Percentiles rank a stretch among this genome's conserved stretches.
Conservation (phyloP, 1,140 invertebrate species). For the Bombus cullumanus region DNA sequence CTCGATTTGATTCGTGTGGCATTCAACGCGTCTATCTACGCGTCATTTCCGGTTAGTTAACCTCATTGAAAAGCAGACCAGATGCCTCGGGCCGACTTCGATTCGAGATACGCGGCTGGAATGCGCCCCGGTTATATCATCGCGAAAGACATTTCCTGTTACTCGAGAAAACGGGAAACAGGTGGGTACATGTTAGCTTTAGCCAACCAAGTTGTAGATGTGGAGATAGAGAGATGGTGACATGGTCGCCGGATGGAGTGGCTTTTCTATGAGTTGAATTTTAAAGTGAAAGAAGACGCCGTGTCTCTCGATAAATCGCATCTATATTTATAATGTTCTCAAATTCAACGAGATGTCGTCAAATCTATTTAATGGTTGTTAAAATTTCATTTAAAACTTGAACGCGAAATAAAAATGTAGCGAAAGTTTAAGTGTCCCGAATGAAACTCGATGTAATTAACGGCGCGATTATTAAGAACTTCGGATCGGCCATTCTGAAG, state of each 20-base stretch:
- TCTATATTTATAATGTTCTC: background rate
- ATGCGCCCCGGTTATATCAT: conserved; percentile 49
- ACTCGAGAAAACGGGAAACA: conserved; percentile 14
- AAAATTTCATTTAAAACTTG: background rate
- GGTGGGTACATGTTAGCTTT: background rate
- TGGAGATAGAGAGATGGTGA: no score
- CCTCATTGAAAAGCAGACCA: conserved; percentile 58
- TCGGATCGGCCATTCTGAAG: background rate
- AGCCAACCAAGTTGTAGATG: no score
- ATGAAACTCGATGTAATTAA: conserved; percentile 4
- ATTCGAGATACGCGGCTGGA: conserved; percentile 72
- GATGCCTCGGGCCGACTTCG: conserved; percentile 65
- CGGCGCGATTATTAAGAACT: conserved; percentile 17
- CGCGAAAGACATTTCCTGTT: conserved; percentile 55
- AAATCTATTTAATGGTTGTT: background rate
- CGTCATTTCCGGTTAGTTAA: conserved; percentile 76
- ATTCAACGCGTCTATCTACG: conserved; percentile 62
- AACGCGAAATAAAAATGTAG: background rate
- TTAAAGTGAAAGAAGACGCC: background rate
- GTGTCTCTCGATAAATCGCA: background rate
- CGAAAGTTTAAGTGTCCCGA: background rate
- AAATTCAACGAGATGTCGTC: background rate
- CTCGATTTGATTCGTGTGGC: conserved; percentile 53
- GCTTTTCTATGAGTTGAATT: background rate
- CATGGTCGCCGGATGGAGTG: background rate